A percentile compares a stretch with the other conserved stretches of the same genome.
These are phyloP conservation scores for Tringa solitaria DNA, from an alignment of 2,113 vertebrate species.

Conservation along the genomic window DNA sequence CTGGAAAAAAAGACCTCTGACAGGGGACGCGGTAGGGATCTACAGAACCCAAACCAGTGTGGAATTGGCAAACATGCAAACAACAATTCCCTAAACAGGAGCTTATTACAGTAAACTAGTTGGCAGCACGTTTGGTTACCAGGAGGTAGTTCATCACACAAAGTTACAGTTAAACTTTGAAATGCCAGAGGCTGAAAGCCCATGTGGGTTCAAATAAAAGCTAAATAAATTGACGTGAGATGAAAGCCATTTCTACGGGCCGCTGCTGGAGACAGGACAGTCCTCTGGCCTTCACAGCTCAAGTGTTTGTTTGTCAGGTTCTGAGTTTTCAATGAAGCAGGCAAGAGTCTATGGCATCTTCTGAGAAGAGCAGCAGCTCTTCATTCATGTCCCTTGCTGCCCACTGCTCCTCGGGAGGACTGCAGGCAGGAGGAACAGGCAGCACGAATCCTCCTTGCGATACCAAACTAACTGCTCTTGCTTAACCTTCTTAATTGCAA, in stretches of 20 bases:
- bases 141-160: not conserved
- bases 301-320: not conserved
- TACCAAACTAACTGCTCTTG: not conserved
- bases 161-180: not conserved
- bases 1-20: not conserved
- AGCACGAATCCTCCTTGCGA: not conserved
- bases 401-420: accelerated
- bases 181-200: not conserved
- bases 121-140: not conserved
- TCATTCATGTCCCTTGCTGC: not conserved
- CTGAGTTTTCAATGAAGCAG: not conserved
- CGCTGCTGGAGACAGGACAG: not conserved
- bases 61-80: not conserved
- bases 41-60: not conserved
- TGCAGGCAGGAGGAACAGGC: not conserved
- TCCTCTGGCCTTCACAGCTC: not conserved
- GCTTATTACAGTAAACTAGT: not conserved
- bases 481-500: not conserved
- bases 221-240: not conserved
- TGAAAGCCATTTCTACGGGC: not conserved
- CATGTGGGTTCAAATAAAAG: not conserved
- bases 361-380: not conserved
- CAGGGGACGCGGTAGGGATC: not conserved
- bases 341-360: not conserved
- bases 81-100: not conserved